Evolutionary conservation across 2,113 vertebrate species (phyloP).

Genomic region (Polyodon spathula): DNA sequence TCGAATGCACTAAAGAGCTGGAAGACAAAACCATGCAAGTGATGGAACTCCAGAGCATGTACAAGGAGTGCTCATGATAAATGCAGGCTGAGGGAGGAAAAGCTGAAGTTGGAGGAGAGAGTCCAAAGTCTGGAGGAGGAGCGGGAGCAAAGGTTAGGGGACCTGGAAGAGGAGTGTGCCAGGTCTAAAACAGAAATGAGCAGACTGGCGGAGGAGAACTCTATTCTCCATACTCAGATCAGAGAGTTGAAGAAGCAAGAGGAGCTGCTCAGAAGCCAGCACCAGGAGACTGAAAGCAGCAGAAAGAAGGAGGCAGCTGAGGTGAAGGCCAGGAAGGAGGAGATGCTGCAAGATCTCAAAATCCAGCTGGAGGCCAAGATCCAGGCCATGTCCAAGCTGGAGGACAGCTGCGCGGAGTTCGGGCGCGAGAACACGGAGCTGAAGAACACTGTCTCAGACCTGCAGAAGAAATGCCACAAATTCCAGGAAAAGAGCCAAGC

Average conservation of each 20-base stretch:
- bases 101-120: background rate
- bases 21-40: constrained; percentile 29
- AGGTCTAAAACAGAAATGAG: background rate
- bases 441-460: constrained; percentile 38
- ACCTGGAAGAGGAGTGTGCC: background rate
- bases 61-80: constrained; percentile 45
- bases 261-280: background rate
- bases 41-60: constrained; percentile 19
- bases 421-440: constrained; percentile 48
- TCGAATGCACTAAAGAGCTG: constrained; percentile 35
- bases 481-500: constrained; percentile 60
- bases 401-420: constrained; percentile 21
- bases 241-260: background rate
- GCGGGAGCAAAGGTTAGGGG: rapidly evolving
- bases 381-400: constrained; percentile 23
- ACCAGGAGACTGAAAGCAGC: background rate
- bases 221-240: background rate
- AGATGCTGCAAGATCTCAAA: constrained; percentile 32
- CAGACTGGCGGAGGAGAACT: background rate
- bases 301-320: background rate
- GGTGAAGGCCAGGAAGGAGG: constrained; percentile 3
- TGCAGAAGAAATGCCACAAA: constrained; percentile 57
- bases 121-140: too few relatives aligned
- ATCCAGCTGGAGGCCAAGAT: constrained; percentile 32
- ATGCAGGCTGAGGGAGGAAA: constrained; percentile 31